Conservation (phyloP, 2,113 vertebrate genomes). For the Erythrolamprus reginae region DNA sequence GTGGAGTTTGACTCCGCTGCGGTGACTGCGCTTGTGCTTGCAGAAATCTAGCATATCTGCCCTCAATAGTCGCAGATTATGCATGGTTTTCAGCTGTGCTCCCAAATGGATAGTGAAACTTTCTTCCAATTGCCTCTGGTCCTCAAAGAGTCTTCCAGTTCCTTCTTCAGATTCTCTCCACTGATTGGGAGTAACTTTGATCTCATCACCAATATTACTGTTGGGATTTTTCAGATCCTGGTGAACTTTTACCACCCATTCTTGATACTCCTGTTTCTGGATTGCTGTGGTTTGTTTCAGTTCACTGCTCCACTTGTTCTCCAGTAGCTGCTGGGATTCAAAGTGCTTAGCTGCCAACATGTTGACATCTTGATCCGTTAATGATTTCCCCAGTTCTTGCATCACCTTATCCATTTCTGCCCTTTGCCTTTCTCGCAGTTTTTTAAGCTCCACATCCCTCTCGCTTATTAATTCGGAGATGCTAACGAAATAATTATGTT, state of each 20-base stretch:
- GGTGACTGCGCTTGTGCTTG: conserved; percentile 84
- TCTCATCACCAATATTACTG: conserved; percentile 90
- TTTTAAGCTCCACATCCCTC: conserved; percentile 94
- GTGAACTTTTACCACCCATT: conserved; percentile 96
- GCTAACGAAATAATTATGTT: conserved; percentile 97
- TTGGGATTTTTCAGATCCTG: conserved; percentile 93
- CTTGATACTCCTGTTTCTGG: conserved; percentile 97
- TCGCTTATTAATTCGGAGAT: conserved; percentile 96
- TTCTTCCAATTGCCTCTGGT: conserved; percentile 91
- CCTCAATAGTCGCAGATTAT: conserved; percentile 89
- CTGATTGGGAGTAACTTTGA: conserved; percentile 88
- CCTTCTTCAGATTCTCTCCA: conserved; percentile 79
- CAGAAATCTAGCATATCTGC: conserved; percentile 92
- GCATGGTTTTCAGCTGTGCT: conserved; percentile 98
- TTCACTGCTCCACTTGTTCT: conserved; percentile 94
- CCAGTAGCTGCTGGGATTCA: conserved; percentile 93
- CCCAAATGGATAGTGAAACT: conserved; percentile 98
- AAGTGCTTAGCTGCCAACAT: conserved; percentile 92
- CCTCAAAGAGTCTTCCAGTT: conserved; percentile 84
- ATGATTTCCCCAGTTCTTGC: conserved; percentile 90
- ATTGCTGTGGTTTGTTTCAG: conserved; percentile 90
- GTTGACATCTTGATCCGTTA: conserved; percentile 95
- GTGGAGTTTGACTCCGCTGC: conserved; percentile 86
- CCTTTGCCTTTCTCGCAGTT: conserved; percentile 89
- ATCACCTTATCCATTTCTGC: conserved; percentile 95